Percentiles rank a stretch among this genome's conserved stretches.
Conservation (phyloP, 2,113 vertebrate genomes). For the Odontesthes bonariensis region DNA sequence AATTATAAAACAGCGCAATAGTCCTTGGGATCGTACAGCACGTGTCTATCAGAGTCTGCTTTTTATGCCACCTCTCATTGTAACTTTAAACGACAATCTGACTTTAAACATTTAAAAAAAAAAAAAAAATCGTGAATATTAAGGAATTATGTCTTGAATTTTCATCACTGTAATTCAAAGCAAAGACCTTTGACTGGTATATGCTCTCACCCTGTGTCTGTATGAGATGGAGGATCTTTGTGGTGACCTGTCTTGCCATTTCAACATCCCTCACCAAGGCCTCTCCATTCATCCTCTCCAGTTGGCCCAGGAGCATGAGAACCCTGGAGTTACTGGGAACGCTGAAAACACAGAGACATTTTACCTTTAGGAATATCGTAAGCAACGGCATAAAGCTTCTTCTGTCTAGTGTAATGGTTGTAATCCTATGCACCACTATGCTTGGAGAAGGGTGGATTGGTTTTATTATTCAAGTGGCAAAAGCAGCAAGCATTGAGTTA, state of each 20-base stretch:
- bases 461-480: conserved; percentile 11
- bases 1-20: too few species aligned
- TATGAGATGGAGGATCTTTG: conserved; percentile 95
- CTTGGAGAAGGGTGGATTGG: not conserved
- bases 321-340: conserved; percentile 90
- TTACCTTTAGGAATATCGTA: not conserved
- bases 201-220: conserved; percentile 94
- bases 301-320: conserved; percentile 88
- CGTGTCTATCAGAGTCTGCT: too few species aligned
- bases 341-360: conserved; percentile 67
- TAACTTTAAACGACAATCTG: too few species aligned
- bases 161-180: too few species aligned
- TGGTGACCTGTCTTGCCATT: conserved; percentile 88
- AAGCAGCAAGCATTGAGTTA: not conserved
- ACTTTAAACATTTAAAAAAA: too few species aligned
- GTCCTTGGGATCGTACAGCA: too few species aligned
- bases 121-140: too few species aligned
- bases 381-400: not conserved
- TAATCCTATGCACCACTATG: not conserved
- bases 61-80: too few species aligned
- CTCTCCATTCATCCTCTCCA: conserved; percentile 91
- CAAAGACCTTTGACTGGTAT: not conserved
- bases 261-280: conserved; percentile 83
- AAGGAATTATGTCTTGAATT: too few species aligned
- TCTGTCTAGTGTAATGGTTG: not conserved